phyloP scores from a whole-genome alignment of 1,140 invertebrate genomes.

The Brachionus rotundiformis region DNA sequence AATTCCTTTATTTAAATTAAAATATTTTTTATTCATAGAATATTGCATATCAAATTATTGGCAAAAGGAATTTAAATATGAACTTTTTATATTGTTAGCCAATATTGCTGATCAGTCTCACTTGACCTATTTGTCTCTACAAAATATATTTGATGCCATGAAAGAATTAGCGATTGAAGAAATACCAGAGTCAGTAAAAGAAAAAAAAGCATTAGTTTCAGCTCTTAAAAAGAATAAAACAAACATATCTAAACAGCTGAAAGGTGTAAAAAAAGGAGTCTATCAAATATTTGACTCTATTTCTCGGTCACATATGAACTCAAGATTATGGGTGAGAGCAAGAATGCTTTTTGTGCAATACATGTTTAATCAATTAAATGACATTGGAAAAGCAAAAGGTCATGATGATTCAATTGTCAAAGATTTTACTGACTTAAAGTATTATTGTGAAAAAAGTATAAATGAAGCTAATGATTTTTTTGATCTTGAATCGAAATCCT shows the following conservation, averaged over 20 bases:
- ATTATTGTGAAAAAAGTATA: conserved; percentile 30
- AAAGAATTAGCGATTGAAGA: neutral
- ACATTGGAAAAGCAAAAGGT: conserved; percentile 31
- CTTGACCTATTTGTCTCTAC: conserved; percentile 5
- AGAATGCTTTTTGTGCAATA: conserved; percentile 36
- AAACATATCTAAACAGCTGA: neutral
- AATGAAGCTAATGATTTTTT: conserved; percentile 27
- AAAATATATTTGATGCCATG: conserved; percentile 45
- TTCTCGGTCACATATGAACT: neutral
- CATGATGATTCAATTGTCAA: conserved; percentile 1
- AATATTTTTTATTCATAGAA: neutral
- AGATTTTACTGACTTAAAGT: conserved; percentile 41
- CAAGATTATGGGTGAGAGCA: conserved; percentile 18
- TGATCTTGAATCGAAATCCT: conserved; percentile 20
- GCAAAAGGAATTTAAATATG: conserved; percentile 43
- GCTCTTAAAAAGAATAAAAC: conserved; percentile 17
- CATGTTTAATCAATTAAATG: conserved; percentile 39
- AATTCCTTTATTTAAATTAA: too few relatives aligned
- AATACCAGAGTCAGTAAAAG: neutral
- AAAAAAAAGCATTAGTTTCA: conserved; percentile 38
- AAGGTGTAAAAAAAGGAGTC: neutral
- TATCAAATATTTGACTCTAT: conserved; percentile 37
- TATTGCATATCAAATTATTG: conserved; percentile 11
- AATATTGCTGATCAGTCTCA: conserved; percentile 28
- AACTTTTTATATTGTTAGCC: conserved; percentile 14